Base-by-base conservation (phyloP, 2,113 vertebrate species). In the Ahaetulla prasina region DNA sequence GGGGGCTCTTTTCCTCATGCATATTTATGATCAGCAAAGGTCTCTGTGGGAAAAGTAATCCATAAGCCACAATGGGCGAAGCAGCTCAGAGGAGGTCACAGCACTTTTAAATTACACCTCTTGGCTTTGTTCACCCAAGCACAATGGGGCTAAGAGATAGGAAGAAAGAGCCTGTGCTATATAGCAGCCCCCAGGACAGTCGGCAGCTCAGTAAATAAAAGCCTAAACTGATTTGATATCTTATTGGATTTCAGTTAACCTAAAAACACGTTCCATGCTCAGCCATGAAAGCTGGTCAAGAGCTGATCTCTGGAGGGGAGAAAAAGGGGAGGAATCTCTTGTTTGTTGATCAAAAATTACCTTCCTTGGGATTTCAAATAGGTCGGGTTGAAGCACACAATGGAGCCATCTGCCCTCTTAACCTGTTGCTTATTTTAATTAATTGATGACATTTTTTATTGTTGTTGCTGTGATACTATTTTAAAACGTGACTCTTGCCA, bases 61-160 rank as follows among this genome's bases (percentile, higher is more conserved):
- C 90, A 9, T 0, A 35, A 8, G 18, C 90, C 91, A 96, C 95
- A 96, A 96, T 94, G 93, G 93, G 92, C 88, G 84, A 92, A 91
- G 94, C 96, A 95, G 94, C 92, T 95, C 95, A 94, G 92, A 89
- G 95, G 94, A 94, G 95, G 94, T 96, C 96, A 96, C 93, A 92
- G 93, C 94, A 97, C 96, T 96, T 97, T 97, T 97, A 96, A 96
- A 96, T 96, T 96, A 96, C 95, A 95, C 96, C 96, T 96, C 95
- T 95, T 95, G 94, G 92, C 95, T 97, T 97, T 96, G 96, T 96
- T 95, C 93, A 92, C 53, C 93, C 92, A 50, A 0, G 0, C 91
- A 96, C 95, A 96, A 95, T 96, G 93, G 92, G 16, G 89, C 95
- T 86, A 45, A 94, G 95, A 96, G 96, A 96, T 95, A 96, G 96